These are phyloP conservation scores for Nematostella vectensis DNA, from an alignment of 92 coral and sea anemone species.

Conservation along the genomic window DNA sequence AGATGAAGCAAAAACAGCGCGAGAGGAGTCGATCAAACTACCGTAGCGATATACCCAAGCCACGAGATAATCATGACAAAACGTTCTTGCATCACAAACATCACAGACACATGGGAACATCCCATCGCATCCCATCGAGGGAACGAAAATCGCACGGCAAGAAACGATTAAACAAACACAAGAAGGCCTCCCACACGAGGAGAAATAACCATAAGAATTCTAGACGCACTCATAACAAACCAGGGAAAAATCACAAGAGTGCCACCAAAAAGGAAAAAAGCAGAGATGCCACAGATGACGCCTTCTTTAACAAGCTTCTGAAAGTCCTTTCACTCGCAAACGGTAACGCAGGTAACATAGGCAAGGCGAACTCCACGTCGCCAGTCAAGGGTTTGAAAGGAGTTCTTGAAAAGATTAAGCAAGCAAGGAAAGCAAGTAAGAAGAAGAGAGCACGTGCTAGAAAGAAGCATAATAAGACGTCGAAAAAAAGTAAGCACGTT, in stretches of 20 bases:
- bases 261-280: not conserved
- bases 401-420: conserved; percentile 20
- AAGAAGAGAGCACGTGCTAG: conserved; percentile 8
- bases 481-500: not conserved
- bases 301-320: conserved; percentile 53
- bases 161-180: not conserved
- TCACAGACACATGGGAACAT: not conserved
- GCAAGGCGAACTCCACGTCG: conserved; percentile 10
- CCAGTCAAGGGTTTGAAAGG: conserved; percentile 28
- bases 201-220: conserved; percentile 6
- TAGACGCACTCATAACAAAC: not conserved
- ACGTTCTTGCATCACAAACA: not conserved
- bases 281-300: conserved; percentile 13
- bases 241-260: conserved; percentile 14
- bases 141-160: conserved; percentile 9
- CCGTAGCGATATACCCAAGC: conserved; percentile 11
- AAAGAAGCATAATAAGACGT: conserved; percentile 6
- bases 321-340: conserved; percentile 42
- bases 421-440: conserved; percentile 17
- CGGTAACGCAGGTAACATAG: conserved; percentile 16
- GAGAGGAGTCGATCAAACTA: not conserved
- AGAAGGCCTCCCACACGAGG: conserved; percentile 2
- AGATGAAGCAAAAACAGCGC: conserved; percentile 5
- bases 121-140: not conserved
- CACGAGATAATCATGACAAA: conserved; percentile 1